Evolutionary conservation across 2,888 invertebrate species (phyloP), one percentile per base, ranked within the genome.

Genomic region (Eudemis profundana): DNA sequence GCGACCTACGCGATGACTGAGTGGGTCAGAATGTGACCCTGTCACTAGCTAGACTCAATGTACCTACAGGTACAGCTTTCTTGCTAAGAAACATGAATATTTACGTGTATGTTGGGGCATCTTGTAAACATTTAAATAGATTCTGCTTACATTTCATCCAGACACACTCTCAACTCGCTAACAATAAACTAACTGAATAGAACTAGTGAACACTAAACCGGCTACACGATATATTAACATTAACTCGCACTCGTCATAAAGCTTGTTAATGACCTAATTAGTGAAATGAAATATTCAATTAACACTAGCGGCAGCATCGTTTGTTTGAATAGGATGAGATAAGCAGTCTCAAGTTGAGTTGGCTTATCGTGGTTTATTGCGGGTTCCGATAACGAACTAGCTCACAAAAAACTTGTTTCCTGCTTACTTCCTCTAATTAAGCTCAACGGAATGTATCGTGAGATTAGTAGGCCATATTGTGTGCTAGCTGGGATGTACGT

Each of bases 11-110:
- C 60, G 63, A 61, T 69, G 71, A 71, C 69, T 69, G 60, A 69
- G 65, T 73, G 68, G 72, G 72, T 72, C 69, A 69, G 46, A 56
- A 60, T 67, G 64, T 70, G 73, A 74, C 69, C 70, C 70, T 57
- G 54, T 61, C 36, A 7, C 27, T 46, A 23, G 19, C 27, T 46
- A 23, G 19, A 46, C 47, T 12, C 14, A 29, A 44, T 50, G 40
- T 46, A 50, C 51, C n/a, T n/a, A 54, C 60, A 51, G 40, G 44
- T 23, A 61, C 61, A 65, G 53, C 66, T 62, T 67, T 66, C 61
- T 68, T 69, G 68, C 66, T 57, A 67, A 68, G 67, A 72, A 71
- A 67, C 71, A 68, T 71, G 63, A 71, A 71, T 71, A 69, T 70
- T 70, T 67, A 72, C 69, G 44, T 64, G 61, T 40, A 59, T 68